phyloP scores from a whole-genome alignment of 2,113 vertebrate genomes.

The Vimba vimba region DNA sequence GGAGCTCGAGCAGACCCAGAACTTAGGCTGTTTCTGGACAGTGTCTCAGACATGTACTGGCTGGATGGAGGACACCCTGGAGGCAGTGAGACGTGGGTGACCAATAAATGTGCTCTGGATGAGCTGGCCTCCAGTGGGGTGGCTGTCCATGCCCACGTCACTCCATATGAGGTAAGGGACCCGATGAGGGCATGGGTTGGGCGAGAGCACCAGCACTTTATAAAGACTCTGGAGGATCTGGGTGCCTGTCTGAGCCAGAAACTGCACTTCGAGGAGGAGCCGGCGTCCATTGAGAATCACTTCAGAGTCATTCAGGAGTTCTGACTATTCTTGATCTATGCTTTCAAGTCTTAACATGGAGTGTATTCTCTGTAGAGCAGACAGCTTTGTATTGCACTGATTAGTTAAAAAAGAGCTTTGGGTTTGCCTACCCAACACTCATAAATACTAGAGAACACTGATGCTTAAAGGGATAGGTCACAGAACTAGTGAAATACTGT shows the following conservation, averaged over 20 bases:
- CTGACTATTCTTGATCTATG: conserved; percentile 56
- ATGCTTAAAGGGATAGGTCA: neutral
- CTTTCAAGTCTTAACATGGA: conserved; percentile 22
- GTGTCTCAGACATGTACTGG: conserved; percentile 90
- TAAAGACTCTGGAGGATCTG: conserved; percentile 84
- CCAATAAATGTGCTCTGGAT: conserved; percentile 80
- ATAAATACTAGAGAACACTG: neutral
- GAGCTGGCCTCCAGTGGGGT: conserved; percentile 85
- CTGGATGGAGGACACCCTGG: conserved; percentile 96
- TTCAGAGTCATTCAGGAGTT: conserved; percentile 91
- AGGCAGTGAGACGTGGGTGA: conserved; percentile 95
- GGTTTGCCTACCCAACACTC: conserved; percentile 1
- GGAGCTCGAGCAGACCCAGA: conserved; percentile 84
- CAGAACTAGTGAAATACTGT: too few species aligned
- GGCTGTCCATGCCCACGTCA: conserved; percentile 89
- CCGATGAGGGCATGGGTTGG: conserved; percentile 96
- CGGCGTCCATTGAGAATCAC: conserved; percentile 91
- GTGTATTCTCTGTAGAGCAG: neutral
- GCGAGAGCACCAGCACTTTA: conserved; percentile 87
- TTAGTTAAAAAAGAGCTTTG: neutral
- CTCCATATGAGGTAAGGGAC: conserved; percentile 93
- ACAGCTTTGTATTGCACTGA: neutral
- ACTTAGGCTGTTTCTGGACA: conserved; percentile 78
- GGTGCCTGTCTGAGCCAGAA: conserved; percentile 81
- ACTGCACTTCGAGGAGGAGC: conserved; percentile 89